These are phyloP conservation scores for Centruroides sculpturatus DNA, from an alignment of 1,140 invertebrate genomes.

Conservation along the genomic window DNA sequence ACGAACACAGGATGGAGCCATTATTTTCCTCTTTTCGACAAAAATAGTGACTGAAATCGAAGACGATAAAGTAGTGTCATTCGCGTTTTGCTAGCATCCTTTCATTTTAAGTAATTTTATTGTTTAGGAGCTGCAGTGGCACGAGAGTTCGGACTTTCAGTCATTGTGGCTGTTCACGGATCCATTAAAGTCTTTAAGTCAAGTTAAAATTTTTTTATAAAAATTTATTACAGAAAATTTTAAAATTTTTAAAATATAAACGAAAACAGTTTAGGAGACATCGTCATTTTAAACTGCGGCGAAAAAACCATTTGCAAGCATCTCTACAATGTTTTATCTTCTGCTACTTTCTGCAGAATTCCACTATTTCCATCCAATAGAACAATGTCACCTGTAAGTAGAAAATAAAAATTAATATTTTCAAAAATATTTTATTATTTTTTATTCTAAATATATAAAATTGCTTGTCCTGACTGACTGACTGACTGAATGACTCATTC, in stretches of 20 bases:
- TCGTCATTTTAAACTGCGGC: constrained; percentile 18
- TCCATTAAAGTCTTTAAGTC: constrained; percentile 52
- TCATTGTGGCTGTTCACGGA: constrained; percentile 52
- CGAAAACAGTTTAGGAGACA: constrained; percentile 14
- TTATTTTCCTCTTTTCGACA: constrained; percentile 61
- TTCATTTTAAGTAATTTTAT: neutral
- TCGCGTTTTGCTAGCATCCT: too few species aligned
- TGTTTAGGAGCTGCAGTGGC: constrained; percentile 65
- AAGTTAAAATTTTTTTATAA: constrained; percentile 36
- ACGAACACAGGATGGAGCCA: constrained; percentile 86
- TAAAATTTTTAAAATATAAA: too few species aligned
- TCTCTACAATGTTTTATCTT: too few species aligned
- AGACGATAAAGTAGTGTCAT: too few species aligned
- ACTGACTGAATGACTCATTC: too few species aligned
- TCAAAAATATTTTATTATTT: too few species aligned
- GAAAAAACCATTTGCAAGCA: constrained; percentile 16
- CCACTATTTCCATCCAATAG: constrained; percentile 19
- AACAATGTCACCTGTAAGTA: constrained; percentile 17
- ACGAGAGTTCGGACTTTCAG: constrained; percentile 68
- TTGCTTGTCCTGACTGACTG: too few species aligned
- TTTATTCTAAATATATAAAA: too few species aligned
- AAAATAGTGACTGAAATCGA: constrained; percentile 73
- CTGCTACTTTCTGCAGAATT: constrained; percentile 7
- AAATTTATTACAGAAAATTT: too few species aligned
- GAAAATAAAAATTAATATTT: too few species aligned